Evolutionary conservation across 2,888 invertebrate species (phyloP).

Genomic region (Leucoma salicis): DNA sequence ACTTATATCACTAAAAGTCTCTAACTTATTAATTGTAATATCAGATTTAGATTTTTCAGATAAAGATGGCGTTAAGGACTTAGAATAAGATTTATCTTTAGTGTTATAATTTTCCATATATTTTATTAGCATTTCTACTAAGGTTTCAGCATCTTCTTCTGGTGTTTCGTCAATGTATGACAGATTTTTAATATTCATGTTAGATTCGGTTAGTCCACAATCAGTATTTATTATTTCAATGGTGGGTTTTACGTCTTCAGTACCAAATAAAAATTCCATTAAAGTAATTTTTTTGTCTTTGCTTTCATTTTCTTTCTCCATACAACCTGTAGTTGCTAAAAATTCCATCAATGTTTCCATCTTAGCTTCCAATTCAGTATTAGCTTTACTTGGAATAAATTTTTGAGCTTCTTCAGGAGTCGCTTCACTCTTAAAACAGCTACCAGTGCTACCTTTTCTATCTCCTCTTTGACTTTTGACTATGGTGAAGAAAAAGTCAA

Average conservation of each 20-base stretch:
- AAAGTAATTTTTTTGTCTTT: conserved; percentile 72
- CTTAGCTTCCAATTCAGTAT: conserved; percentile 70
- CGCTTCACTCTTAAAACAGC: conserved; percentile 68
- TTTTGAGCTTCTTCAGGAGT: conserved; percentile 59
- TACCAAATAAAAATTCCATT: conserved; percentile 75
- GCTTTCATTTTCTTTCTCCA: conserved; percentile 55
- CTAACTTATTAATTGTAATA: conserved; percentile 69
- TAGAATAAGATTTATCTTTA: conserved; percentile 54
- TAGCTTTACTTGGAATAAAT: conserved; percentile 54
- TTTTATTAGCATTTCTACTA: conserved; percentile 73
- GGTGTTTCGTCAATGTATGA: conserved; percentile 75
- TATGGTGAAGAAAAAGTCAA: conserved; percentile 77
- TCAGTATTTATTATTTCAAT: conserved; percentile 56
- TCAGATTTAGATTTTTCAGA: conserved; percentile 76
- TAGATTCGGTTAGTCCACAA: conserved; percentile 59
- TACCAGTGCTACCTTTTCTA: conserved; percentile 66
- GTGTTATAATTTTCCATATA: conserved; percentile 71
- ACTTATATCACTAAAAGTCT: conserved; percentile 70
- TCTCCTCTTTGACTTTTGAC: conserved; percentile 74
- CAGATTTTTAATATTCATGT: conserved; percentile 66
- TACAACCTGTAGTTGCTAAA: conserved; percentile 68
- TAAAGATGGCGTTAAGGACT: conserved; percentile 62
- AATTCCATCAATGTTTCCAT: conserved; percentile 78
- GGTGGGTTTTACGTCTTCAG: conserved; percentile 58
- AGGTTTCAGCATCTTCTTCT: conserved; percentile 63